phyloP scores from a whole-genome alignment of 2,888 invertebrate species.

The Oxyscelio sp. region DNA sequence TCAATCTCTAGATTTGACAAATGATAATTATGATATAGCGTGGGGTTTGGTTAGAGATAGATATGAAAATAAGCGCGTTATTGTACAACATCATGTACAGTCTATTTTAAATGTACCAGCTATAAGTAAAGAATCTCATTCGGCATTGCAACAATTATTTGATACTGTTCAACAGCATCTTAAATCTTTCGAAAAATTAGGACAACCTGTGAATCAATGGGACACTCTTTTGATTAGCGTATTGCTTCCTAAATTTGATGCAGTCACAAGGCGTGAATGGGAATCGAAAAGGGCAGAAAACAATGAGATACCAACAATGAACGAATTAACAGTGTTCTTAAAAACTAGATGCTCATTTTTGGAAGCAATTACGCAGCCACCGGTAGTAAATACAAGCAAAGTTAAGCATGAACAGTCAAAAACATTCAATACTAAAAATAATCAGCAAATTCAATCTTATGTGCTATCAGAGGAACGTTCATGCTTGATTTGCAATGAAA shows the following conservation, averaged over 20 bases:
- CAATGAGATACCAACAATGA: background rate
- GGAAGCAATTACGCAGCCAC: conserved; percentile 1
- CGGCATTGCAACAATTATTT: conserved; percentile 2
- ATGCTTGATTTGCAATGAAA: conserved; percentile 3
- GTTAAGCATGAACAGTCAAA: background rate
- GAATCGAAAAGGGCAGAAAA: conserved; percentile 18
- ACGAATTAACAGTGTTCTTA: conserved; percentile 1
- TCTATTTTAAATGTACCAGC: background rate
- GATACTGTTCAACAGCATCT: conserved; percentile 21
- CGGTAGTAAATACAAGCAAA: too few relatives aligned
- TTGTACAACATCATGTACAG: conserved; percentile 15
- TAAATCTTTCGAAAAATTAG: background rate
- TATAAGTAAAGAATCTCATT: background rate
- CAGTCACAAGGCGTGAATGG: conserved; percentile 4
- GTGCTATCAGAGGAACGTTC: background rate
- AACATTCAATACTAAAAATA: background rate
- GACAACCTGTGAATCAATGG: conserved; percentile 29
- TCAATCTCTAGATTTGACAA: background rate
- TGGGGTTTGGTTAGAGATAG: background rate
- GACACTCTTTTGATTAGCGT: conserved; percentile 10
- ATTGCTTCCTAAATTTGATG: conserved; percentile 17
- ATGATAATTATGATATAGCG: conserved; percentile 61
- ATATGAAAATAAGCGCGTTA: conserved; percentile 7
- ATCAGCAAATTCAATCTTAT: conserved; percentile 10
- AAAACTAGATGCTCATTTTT: conserved; percentile 7